These are phyloP conservation scores for Tupiocoris notatus DNA, from an alignment of 2,888 invertebrate genomes.

Conservation along the genomic window DNA sequence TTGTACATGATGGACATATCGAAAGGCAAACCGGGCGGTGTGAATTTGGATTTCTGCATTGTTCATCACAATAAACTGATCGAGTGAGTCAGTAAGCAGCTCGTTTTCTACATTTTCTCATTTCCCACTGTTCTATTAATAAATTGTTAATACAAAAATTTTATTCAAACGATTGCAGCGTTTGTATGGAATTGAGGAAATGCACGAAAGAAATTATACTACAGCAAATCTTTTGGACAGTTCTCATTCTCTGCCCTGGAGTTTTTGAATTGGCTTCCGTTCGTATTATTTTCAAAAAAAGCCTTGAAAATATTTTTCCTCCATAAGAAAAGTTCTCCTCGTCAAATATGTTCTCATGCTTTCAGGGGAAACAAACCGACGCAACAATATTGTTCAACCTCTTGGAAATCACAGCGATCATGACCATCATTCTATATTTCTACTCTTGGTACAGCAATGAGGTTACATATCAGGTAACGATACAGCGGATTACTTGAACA, in stretches of 20 bases:
- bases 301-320: too few species aligned
- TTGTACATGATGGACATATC: slow-evolving; percentile 38
- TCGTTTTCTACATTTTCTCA: too few species aligned
- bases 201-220: slow-evolving; percentile 30
- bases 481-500: too few species aligned
- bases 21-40: background rate
- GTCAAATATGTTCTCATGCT: too few species aligned
- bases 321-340: too few species aligned
- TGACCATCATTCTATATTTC: slow-evolving; percentile 36
- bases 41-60: slow-evolving; percentile 25
- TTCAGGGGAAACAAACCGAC: slow-evolving; percentile 27
- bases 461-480: slow-evolving; percentile 42
- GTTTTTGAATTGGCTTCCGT: slow-evolving; percentile 45
- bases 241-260: slow-evolving; percentile 42
- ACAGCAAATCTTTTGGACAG: slow-evolving; percentile 42
- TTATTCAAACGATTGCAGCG: too few species aligned
- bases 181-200: slow-evolving; percentile 14
- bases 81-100: slow-evolving; percentile 27
- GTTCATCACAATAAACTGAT: slow-evolving; percentile 35
- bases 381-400: slow-evolving; percentile 33
- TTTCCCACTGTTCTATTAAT: too few species aligned
- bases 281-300: too few species aligned
- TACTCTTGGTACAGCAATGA: slow-evolving; percentile 46
- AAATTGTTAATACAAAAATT: too few species aligned
- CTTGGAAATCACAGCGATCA: slow-evolving; percentile 19